Base-by-base conservation (phyloP, 2,797 vertebrate genomes). In the Thaleichthys pacificus region DNA sequence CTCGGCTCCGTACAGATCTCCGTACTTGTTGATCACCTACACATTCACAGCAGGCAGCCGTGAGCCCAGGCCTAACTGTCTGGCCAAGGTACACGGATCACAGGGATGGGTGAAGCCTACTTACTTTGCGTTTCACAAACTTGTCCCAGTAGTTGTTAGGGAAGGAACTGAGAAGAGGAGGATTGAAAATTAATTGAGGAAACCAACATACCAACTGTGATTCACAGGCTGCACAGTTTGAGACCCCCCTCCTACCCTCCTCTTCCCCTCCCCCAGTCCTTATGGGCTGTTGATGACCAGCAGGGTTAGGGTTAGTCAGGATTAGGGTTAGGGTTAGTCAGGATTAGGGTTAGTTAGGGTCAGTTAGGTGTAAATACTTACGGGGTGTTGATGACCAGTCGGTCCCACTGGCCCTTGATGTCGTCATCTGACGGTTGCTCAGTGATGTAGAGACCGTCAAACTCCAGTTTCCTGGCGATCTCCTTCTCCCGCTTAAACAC, bases 91-190 rank as follows among this genome's bases (percentile, higher is more conserved):
- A 12, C 35, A 38, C 56, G 3, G 30, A 22, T 58, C 47, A 21
- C 22, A 21, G 17, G 21, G 14, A 38, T 21, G 17, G 22, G 68
- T 32, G 21, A 76, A 72, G 51, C 54, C 61, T 69, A 81, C 94
- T 87, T 94, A 95, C 97, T 94, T 99, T 99, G 74, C 97, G 95
- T 89, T 99, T 99, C 77, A 99, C 95, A 91, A 99, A 99, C 89
- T 99, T 99, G 91, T 99, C 98, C 97, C 97, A 99, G 89, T 99
- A 99, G 90, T 99, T 99, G 89, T 96, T 97, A 73, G 98, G 98
- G 80, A 99, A 99, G 71, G 97, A 99, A 78, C 98, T 99, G 90
- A 22, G 77, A 12, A 80, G 70, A 88, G 64, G n/a, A 79, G 64
- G n/a, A 79, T 15, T 35, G 72, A 82, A 73, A 85, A 1, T 71